phyloP scores from a whole-genome alignment of 2,888 invertebrate species.

The Pollenia amentaria region DNA sequence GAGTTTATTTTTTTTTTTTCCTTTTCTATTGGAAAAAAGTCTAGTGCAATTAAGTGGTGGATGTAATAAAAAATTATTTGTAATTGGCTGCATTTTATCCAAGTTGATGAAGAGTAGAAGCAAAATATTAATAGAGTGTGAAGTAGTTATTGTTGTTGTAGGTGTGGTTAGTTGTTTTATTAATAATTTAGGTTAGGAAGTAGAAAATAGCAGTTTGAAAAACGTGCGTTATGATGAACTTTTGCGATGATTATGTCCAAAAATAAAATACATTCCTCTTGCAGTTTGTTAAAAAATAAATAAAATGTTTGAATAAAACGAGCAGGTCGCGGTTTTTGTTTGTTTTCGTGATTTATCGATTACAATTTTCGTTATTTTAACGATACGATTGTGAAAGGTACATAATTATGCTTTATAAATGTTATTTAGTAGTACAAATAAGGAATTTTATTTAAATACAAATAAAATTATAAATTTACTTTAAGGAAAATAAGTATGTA shows the following conservation, averaged over 20 bases:
- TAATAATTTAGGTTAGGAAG: conserved; percentile 27
- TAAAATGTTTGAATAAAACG: conserved; percentile 33
- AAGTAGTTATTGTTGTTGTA: conserved; percentile 39
- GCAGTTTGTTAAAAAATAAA: conserved; percentile 31
- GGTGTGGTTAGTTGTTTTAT: conserved; percentile 9
- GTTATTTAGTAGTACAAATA: conserved; percentile 47
- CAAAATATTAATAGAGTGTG: conserved; percentile 39
- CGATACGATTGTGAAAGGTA: conserved; percentile 61
- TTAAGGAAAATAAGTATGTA: not conserved
- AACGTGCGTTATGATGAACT: conserved; percentile 34
- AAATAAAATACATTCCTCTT: conserved; percentile 43
- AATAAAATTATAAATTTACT: not conserved
- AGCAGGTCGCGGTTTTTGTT: conserved; percentile 43
- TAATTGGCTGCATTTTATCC: conserved; percentile 34
- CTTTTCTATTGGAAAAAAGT: not conserved
- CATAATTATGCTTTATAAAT: conserved; percentile 68
- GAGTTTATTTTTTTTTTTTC: not conserved
- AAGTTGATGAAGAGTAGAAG: conserved; percentile 26
- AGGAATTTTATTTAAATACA: conserved; percentile 16
- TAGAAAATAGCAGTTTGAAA: conserved; percentile 27
- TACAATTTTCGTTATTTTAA: conserved; percentile 14
- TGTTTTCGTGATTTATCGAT: conserved; percentile 14
- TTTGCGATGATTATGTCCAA: conserved; percentile 3
- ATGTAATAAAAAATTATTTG: conserved; percentile 26
- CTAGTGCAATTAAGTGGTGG: conserved; percentile 52